These are phyloP conservation scores for Caerostris extrusa DNA, from an alignment of 1,140 invertebrate species.

Conservation along the genomic window DNA sequence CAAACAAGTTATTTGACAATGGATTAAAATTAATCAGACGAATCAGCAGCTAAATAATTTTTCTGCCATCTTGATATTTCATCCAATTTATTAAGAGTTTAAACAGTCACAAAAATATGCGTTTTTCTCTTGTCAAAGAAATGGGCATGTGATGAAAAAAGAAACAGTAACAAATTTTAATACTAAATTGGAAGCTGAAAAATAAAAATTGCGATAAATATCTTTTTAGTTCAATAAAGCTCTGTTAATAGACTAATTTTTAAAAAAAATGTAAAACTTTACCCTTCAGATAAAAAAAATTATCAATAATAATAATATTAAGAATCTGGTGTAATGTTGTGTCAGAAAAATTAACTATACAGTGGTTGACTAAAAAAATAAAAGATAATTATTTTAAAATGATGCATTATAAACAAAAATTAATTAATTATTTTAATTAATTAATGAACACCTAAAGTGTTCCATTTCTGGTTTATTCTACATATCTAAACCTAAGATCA, in stretches of 20 bases:
- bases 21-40: neutral
- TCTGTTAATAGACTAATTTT: neutral
- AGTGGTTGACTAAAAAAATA: neutral
- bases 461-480: too few species aligned
- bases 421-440: too few species aligned
- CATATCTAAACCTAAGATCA: too few species aligned
- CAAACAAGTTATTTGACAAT: neutral
- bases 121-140: constrained; percentile 65
- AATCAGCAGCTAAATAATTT: constrained; percentile 31
- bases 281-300: constrained; percentile 62
- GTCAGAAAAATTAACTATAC: constrained; percentile 70
- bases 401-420: too few species aligned
- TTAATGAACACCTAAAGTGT: too few species aligned
- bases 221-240: neutral
- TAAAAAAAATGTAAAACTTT: neutral
- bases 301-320: constrained; percentile 68
- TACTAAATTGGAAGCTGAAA: constrained; percentile 39
- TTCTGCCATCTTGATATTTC: neutral
- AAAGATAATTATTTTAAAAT: neutral
- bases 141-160: constrained; percentile 67
- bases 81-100: neutral
- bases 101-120: constrained; percentile 59
- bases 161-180: constrained; percentile 38
- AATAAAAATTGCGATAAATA: neutral
- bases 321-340: constrained; percentile 61